Percentiles rank a stretch among this genome's conserved stretches.
Evolutionary conservation across 2,113 vertebrate species (phyloP).

Genomic region (Miniopterus natalensis): DNA sequence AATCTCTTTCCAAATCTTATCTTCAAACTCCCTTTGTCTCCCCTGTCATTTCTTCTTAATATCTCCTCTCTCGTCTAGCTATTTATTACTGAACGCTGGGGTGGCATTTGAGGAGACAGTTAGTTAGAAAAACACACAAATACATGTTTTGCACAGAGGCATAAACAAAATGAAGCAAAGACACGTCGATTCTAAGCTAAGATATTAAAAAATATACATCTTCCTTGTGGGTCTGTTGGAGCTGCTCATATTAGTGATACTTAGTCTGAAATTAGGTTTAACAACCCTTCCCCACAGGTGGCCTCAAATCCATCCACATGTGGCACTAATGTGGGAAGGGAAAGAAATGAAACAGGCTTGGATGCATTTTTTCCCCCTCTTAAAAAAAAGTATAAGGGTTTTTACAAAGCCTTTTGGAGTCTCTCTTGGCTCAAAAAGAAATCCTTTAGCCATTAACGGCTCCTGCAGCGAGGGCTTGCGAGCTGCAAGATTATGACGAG

Average conservation of each 20-base stretch:
- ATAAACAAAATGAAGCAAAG: conserved; percentile 72
- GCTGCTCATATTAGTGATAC: conserved; percentile 62
- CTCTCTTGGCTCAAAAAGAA: conserved; percentile 75
- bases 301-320: conserved; percentile 64
- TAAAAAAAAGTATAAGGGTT: conserved; percentile 31
- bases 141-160: conserved; percentile 54
- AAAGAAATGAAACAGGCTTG: conserved; percentile 62
- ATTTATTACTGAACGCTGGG: conserved; percentile 63
- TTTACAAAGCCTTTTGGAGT: conserved; percentile 72
- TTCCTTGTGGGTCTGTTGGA: conserved; percentile 47
- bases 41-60: conserved; percentile 60
- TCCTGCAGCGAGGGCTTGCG: conserved; percentile 79
- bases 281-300: conserved; percentile 53
- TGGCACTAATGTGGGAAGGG: background rate
- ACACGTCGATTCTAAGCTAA: conserved; percentile 48
- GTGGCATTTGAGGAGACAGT: conserved; percentile 69
- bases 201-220: conserved; percentile 67
- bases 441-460: conserved; percentile 71
- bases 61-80: background rate
- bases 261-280: conserved; percentile 78
- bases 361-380: background rate
- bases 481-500: conserved; percentile 87
- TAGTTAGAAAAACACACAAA: conserved; percentile 71
- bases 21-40: conserved; percentile 50
- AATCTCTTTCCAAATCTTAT: conserved; percentile 70